Percentiles rank a stretch among this genome's conserved stretches.
Conservation (phyloP, 2,888 invertebrate genomes). For the Apoderus coryli region DNA sequence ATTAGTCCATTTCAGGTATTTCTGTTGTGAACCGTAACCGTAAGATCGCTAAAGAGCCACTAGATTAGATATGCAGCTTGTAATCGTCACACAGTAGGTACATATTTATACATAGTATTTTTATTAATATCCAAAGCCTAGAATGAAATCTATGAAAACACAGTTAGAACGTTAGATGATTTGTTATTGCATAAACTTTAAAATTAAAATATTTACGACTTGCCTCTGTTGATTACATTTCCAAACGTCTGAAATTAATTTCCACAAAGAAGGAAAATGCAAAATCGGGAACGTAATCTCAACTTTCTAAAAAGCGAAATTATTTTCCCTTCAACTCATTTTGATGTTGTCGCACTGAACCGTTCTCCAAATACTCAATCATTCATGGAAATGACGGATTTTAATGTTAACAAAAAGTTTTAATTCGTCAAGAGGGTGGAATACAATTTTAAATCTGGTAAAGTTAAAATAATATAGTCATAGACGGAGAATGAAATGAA, state of each 20-base stretch:
- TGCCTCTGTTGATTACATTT: conserved; percentile 32
- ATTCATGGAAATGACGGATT: conserved; percentile 34
- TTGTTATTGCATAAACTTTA: too few relatives aligned
- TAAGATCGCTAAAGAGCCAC: too few relatives aligned
- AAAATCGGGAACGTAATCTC: conserved; percentile 31
- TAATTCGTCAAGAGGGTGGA: conserved; percentile 26
- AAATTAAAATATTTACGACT: conserved; percentile 32
- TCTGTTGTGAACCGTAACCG: too few relatives aligned
- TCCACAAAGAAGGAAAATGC: conserved; percentile 29
- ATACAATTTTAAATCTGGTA: conserved; percentile 13
- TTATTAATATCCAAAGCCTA: too few relatives aligned
- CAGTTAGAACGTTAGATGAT: too few relatives aligned
- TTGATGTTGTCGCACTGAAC: conserved; percentile 24
- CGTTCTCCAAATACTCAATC: conserved; percentile 33
- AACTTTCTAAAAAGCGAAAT: conserved; percentile 29
- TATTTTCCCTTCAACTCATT: conserved; percentile 29
- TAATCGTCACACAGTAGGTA: too few relatives aligned
- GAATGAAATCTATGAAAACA: too few relatives aligned
- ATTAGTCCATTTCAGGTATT: too few relatives aligned
- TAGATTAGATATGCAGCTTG: too few relatives aligned
- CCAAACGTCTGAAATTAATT: conserved; percentile 33
- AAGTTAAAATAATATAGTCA: too few relatives aligned
- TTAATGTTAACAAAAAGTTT: conserved; percentile 33
- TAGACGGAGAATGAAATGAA: too few relatives aligned
- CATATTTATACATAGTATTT: too few relatives aligned